Evolutionary conservation across 2,113 vertebrate genomes (phyloP).

Genomic region (Nibea coibor): DNA sequence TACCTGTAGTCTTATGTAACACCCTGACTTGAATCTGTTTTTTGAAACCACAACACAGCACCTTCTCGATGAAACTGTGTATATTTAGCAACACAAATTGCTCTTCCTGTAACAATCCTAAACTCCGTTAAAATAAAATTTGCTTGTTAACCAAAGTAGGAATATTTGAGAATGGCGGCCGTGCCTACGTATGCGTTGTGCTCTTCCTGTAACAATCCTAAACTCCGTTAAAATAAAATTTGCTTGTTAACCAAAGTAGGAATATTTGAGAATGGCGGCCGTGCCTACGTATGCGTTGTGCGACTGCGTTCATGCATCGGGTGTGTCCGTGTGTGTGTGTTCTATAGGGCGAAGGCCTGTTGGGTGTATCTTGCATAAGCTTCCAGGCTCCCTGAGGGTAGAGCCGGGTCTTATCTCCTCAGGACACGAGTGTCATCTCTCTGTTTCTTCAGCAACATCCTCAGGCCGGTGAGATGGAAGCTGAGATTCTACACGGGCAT

Average conservation of each 20-base stretch:
- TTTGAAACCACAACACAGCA: slow-evolving; percentile 16
- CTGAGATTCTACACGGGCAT: slow-evolving; percentile 44
- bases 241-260: neutral
- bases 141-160: neutral
- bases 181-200: too few species aligned
- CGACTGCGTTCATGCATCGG: neutral
- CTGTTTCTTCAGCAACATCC: slow-evolving; percentile 43
- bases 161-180: neutral
- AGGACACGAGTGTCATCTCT: slow-evolving; percentile 52
- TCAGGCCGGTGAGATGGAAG: slow-evolving; percentile 37
- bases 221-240: neutral
- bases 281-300: slow-evolving; percentile 1
- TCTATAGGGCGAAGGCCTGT: neutral
- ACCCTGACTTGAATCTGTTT: neutral
- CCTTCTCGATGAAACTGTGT: neutral
- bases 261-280: neutral
- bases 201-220: slow-evolving; percentile 7
- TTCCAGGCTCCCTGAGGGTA: slow-evolving; percentile 31
- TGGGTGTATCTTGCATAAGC: slow-evolving; percentile 21
- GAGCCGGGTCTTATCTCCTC: slow-evolving; percentile 53
- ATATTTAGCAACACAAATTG: neutral
- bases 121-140: neutral
- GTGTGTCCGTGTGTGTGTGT: slow-evolving; percentile 9
- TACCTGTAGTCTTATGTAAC: slow-evolving; percentile 49
- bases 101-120: slow-evolving; percentile 7